A percentile compares a stretch with the other conserved stretches of the same genome.
Conservation (phyloP, 2,797 vertebrate species). For the Sebastes minor region DNA sequence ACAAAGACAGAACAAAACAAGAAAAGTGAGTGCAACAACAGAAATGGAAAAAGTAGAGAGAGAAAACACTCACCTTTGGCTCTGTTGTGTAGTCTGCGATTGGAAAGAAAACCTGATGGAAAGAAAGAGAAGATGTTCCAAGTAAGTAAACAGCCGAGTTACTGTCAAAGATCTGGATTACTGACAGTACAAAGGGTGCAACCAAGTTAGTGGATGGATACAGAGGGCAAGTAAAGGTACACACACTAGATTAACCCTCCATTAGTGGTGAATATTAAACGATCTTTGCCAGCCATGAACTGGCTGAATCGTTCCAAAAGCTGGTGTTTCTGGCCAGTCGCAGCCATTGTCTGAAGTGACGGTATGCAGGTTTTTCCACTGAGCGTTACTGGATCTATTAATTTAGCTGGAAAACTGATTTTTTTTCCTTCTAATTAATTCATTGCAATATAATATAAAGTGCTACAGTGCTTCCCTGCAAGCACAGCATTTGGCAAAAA, state of each 20-base stretch:
- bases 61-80: slow-evolving; percentile 50
- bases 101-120: slow-evolving; percentile 45
- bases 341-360: not conserved
- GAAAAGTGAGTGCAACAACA: not conserved
- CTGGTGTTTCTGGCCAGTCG: not conserved
- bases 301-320: not conserved
- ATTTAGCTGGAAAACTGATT: not conserved
- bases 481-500: not conserved
- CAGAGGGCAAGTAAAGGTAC: not conserved
- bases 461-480: not conserved
- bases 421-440: not conserved
- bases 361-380: not conserved
- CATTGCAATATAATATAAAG: not conserved
- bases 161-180: not conserved
- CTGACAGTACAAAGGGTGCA: not conserved
- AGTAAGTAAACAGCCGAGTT: not conserved
- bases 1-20: not conserved
- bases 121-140: slow-evolving; percentile 30
- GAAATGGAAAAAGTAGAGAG: not conserved
- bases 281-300: not conserved
- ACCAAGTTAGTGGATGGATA: not conserved
- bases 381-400: not conserved
- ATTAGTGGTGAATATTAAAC: not conserved
- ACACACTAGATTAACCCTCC: not conserved
- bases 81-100: slow-evolving; percentile 21